Conservation (phyloP, 37 sponge, comb jelly and placozoan genomes). For the Petrosia ficiformis region DNA sequence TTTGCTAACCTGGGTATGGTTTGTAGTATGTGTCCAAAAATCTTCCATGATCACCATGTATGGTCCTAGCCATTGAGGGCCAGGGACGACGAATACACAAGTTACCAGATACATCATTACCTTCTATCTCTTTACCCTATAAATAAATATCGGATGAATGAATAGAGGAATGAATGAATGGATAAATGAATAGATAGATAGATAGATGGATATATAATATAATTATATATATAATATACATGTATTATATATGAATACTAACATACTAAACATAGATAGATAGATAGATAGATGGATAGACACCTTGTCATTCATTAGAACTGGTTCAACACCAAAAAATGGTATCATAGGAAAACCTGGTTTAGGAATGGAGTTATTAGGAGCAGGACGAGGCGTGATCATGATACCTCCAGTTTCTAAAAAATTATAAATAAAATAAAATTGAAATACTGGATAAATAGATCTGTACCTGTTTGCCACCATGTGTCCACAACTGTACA, state of each 20-base stretch:
- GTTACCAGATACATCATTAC: slow-evolving; percentile 72
- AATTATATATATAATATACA: too few relatives aligned
- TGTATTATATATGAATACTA: not conserved
- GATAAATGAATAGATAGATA: not conserved
- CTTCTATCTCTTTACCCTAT: slow-evolving; percentile 64
- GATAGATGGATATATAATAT: not conserved
- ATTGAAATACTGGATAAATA: not conserved
- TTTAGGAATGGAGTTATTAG: slow-evolving; percentile 68
- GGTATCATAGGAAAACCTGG: slow-evolving; percentile 94
- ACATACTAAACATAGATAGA: not conserved
- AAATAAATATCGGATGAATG: not conserved
- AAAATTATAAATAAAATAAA: not conserved
- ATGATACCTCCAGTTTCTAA: slow-evolving; percentile 93
- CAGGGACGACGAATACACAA: slow-evolving; percentile 77
- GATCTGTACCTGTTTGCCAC: slow-evolving; percentile 91
- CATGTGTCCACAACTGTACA: slow-evolving; percentile 93
- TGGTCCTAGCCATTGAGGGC: slow-evolving; percentile 94
- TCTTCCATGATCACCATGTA: slow-evolving; percentile 86
- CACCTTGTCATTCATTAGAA: slow-evolving; percentile 77
- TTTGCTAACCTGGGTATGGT: slow-evolving; percentile 66
- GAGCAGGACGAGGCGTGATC: slow-evolving; percentile 86
- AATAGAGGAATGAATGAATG: not conserved
- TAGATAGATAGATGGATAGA: not conserved
- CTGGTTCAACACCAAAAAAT: slow-evolving; percentile 91
- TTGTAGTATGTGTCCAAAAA: slow-evolving; percentile 86